Conservation (phyloP, 2,113 vertebrate genomes). For the Motacilla alba region DNA sequence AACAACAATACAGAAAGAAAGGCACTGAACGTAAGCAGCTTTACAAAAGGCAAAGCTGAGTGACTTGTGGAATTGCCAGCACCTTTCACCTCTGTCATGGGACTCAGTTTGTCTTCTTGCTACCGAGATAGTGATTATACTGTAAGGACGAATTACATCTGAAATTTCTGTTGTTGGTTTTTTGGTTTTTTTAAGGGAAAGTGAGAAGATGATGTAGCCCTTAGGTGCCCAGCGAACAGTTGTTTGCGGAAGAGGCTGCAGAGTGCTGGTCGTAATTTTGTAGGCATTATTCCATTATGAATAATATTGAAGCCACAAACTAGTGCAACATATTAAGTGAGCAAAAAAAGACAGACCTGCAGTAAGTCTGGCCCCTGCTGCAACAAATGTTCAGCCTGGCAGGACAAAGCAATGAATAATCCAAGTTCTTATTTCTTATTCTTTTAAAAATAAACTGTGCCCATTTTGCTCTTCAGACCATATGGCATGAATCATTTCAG, state of each 20-base stretch:
- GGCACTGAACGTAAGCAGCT: neutral
- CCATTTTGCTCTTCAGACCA: constrained; percentile 57
- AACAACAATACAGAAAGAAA: neutral
- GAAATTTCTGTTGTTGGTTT: neutral
- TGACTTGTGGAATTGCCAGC: neutral
- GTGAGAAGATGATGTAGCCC: neutral
- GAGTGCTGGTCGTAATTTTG: neutral
- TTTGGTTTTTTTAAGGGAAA: neutral
- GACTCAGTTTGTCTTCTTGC: neutral
- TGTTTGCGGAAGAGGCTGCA: neutral
- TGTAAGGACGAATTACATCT: neutral
- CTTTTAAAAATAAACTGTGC: constrained; percentile 68
- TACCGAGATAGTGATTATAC: neutral
- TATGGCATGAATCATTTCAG: constrained; percentile 61
- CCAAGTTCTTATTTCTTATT: constrained; percentile 61
- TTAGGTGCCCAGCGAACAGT: neutral
- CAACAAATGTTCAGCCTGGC: constrained; percentile 59
- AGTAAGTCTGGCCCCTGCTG: constrained; percentile 6
- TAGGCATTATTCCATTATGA: neutral
- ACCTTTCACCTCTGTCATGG: neutral
- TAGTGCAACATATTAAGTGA: constrained; percentile 28
- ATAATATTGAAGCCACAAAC: neutral
- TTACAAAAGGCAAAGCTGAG: neutral
- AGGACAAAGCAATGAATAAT: constrained; percentile 53
- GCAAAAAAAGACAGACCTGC: constrained; percentile 33